Evolutionary conservation across 2,113 vertebrate genomes (phyloP).

Genomic region (Pelecanoides urinatrix): DNA sequence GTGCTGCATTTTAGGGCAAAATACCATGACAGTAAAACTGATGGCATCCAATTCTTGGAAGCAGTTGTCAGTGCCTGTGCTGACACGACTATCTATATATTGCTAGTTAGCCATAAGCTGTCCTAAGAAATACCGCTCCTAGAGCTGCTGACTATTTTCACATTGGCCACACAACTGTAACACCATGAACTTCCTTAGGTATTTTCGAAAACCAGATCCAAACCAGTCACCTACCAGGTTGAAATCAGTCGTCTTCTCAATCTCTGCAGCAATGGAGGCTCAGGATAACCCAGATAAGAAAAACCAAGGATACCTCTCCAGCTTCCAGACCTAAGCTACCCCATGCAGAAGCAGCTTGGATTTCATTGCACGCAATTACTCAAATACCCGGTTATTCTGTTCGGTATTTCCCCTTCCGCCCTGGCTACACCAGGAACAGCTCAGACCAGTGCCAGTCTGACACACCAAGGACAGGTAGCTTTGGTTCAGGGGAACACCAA

Average conservation of each 20-base stretch:
- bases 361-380: neutral
- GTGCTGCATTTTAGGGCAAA: neutral
- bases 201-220: neutral
- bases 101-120: neutral
- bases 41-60: neutral
- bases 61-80: neutral
- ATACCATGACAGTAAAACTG: neutral
- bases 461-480: neutral
- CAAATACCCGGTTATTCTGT: neutral
- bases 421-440: neutral
- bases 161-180: neutral
- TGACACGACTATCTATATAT: neutral
- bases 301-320: neutral
- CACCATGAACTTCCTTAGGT: neutral
- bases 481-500: neutral
- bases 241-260: neutral
- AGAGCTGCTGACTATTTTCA: neutral
- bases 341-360: neutral
- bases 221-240: neutral
- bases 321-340: neutral
- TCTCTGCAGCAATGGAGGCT: neutral
- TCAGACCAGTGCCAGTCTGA: neutral
- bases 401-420: neutral
- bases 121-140: neutral
- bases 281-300: neutral